These are phyloP conservation scores for Lycocorax pyrrhopterus DNA, from an alignment of 2,113 vertebrate genomes.

Conservation along the genomic window DNA sequence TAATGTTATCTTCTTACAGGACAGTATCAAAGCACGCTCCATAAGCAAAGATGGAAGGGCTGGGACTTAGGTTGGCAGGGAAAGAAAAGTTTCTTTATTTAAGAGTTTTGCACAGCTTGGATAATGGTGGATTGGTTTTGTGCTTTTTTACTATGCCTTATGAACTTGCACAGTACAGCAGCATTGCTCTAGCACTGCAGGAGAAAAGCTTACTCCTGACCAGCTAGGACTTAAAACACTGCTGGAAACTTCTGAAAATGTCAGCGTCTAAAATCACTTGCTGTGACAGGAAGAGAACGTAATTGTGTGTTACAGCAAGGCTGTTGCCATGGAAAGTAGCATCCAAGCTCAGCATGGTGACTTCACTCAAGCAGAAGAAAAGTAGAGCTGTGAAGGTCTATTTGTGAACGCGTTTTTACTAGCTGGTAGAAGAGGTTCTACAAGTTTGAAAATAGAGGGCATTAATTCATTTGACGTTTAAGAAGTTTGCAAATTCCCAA, in stretches of 20 bases:
- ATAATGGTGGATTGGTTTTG: background rate
- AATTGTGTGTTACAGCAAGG: background rate
- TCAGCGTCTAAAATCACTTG: background rate
- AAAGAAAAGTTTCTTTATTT: background rate
- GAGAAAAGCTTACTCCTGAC: background rate
- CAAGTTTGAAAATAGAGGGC: background rate
- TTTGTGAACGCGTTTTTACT: background rate
- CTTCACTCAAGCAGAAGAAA: constrained; percentile 30
- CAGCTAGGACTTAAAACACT: background rate
- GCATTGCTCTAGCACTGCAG: background rate
- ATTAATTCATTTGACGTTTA: background rate
- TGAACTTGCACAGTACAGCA: background rate
- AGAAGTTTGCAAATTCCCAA: background rate
- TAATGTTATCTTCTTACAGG: background rate
- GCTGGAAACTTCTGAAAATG: constrained; percentile 25
- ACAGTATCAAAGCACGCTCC: background rate
- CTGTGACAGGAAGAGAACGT: background rate
- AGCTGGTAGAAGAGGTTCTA: constrained; percentile 4
- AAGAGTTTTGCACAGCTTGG: background rate
- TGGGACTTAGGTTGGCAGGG: background rate
- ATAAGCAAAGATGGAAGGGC: background rate
- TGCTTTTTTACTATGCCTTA: background rate
- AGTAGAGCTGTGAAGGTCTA: background rate
- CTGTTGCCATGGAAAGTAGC: constrained; percentile 46
- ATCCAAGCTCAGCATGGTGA: constrained; percentile 25